These are phyloP conservation scores for Galeopterus variegatus DNA, from an alignment of 2,113 vertebrate species.

Conservation along the genomic window DNA sequence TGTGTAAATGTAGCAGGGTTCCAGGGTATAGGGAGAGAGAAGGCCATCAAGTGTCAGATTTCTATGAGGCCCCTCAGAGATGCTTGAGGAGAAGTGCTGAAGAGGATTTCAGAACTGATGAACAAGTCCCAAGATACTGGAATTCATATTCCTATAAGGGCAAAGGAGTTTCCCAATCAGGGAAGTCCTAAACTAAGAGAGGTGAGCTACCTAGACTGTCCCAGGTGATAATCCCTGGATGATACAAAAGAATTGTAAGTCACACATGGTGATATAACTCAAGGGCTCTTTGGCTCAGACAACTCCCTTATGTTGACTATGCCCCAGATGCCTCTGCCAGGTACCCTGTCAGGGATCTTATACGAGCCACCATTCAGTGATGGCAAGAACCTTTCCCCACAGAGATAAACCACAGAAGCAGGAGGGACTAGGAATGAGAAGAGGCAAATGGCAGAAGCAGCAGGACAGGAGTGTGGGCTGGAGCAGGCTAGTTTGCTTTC, in stretches of 20 bases:
- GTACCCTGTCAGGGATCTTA: background rate
- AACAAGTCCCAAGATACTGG: background rate
- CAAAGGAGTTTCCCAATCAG: background rate
- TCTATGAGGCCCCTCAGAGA: background rate
- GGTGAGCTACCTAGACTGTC: background rate
- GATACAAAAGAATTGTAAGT: background rate
- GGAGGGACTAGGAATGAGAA: background rate
- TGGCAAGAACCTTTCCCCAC: background rate
- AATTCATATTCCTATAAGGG: background rate
- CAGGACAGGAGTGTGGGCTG: too few species aligned
- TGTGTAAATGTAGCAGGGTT: background rate
- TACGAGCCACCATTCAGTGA: background rate
- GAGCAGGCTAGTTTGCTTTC: background rate
- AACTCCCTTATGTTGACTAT: background rate
- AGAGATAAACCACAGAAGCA: background rate
- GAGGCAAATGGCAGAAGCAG: background rate
- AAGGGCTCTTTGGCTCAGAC: background rate
- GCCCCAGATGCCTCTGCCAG: background rate
- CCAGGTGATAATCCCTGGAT: background rate
- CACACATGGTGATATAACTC: background rate
- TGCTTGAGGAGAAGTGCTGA: constrained; percentile 24
- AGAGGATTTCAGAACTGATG: background rate
- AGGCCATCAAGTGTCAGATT: background rate
- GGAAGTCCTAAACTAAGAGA: background rate
- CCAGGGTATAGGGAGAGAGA: background rate